These are phyloP conservation scores for Goniozus legneri DNA, from an alignment of 1,140 invertebrate genomes.

Conservation along the genomic window DNA sequence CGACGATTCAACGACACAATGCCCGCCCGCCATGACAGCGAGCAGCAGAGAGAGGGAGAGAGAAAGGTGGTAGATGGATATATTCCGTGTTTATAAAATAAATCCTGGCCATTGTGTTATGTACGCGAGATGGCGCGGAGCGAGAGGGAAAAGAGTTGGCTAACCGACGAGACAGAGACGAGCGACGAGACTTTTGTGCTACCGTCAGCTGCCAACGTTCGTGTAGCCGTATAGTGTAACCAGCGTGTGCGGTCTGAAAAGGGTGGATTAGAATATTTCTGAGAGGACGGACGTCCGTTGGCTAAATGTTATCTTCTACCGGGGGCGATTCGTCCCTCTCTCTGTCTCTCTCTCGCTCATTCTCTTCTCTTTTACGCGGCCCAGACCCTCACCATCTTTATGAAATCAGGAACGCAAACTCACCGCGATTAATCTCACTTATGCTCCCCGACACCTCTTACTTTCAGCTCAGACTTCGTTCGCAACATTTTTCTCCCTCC, in stretches of 20 bases:
- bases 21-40: no score
- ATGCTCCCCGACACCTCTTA: no score
- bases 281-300: no score
- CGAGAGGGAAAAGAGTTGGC: background rate
- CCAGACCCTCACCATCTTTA: no score
- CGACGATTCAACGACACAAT: no score
- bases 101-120: conserved; percentile 28
- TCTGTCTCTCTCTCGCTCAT: conserved; percentile 13
- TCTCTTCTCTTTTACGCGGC: no score
- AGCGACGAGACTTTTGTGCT: conserved; percentile 38
- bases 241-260: conserved; percentile 33
- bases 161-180: conserved; percentile 8
- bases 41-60: no score
- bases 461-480: no score
- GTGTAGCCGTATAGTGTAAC: conserved; percentile 12
- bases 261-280: conserved; percentile 46
- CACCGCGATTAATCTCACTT: no score
- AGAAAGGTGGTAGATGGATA: no score
- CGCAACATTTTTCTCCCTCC: no score
- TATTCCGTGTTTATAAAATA: conserved; percentile 33
- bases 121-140: conserved; percentile 11
- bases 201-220: conserved; percentile 40
- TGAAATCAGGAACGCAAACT: conserved; percentile 13
- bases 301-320: conserved; percentile 43
- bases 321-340: no score